phyloP scores from a whole-genome alignment of 2,797 vertebrate genomes.

The Manis crassicaudata region DNA sequence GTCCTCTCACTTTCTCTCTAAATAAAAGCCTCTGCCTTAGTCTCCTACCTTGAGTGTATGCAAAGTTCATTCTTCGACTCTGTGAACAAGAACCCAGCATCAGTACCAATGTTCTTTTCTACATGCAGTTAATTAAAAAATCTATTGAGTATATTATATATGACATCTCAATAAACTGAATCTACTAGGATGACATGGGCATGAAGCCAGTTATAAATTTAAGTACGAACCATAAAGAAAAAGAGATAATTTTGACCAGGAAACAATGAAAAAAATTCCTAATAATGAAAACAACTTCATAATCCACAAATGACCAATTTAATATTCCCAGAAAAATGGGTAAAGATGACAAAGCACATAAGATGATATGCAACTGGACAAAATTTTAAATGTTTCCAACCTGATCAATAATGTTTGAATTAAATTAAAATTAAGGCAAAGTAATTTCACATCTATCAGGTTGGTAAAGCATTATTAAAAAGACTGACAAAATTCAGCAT shows the following conservation, averaged over 20 bases:
- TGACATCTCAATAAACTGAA: background rate
- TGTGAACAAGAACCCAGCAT: too few relatives aligned
- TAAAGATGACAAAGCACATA: background rate
- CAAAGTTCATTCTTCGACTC: too few relatives aligned
- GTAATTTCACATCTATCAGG: conserved; percentile 28
- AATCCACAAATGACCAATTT: background rate
- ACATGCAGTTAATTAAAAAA: background rate
- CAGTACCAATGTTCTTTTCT: background rate
- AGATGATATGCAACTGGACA: background rate
- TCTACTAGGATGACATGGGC: background rate
- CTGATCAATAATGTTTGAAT: background rate
- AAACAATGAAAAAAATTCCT: conserved; percentile 14
- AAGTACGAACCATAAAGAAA: background rate
- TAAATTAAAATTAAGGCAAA: conserved; percentile 39
- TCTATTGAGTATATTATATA: background rate
- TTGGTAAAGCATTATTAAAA: background rate
- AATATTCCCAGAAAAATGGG: background rate
- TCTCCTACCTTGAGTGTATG: too few relatives aligned
- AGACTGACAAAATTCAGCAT: background rate
- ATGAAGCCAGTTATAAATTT: background rate
- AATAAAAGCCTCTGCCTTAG: too few relatives aligned
- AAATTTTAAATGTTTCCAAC: background rate
- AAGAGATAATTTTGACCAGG: background rate
- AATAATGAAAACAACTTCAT: background rate
- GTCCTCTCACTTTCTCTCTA: too few relatives aligned